Evolutionary conservation across 2,888 invertebrate species (phyloP).

Genomic region (Tupiocoris notatus): DNA sequence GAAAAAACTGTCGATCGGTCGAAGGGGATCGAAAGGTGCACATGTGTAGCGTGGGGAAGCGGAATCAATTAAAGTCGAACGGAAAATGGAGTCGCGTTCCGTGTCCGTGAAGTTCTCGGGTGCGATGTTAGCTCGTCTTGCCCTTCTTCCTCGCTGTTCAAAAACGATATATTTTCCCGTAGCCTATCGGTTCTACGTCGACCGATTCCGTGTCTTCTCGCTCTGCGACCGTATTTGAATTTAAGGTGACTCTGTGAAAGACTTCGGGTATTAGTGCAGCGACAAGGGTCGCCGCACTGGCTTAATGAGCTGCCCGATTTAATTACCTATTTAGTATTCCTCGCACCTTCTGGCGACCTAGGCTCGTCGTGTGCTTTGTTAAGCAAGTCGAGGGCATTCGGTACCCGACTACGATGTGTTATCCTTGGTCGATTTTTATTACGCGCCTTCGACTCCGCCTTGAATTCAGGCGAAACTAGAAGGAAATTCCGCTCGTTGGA

Average conservation of each 20-base stretch:
- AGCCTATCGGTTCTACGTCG: not conserved
- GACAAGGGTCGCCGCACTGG: not conserved
- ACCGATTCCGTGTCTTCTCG: not conserved
- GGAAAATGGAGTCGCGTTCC: not conserved
- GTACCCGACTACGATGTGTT: not conserved
- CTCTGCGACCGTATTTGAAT: slow-evolving; percentile 21
- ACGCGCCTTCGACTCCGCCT: not conserved
- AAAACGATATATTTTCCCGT: not conserved
- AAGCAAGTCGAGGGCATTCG: not conserved
- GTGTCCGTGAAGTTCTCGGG: not conserved
- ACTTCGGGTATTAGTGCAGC: not conserved
- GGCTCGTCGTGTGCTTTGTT: not conserved
- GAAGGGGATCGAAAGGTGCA: not conserved
- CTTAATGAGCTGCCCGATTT: slow-evolving; percentile 33
- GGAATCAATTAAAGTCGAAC: not conserved
- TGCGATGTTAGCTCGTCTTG: too few relatives aligned
- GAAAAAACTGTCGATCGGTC: not conserved
- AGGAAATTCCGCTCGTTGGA: too few relatives aligned
- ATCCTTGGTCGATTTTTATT: not conserved
- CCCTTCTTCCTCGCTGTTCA: too few relatives aligned
- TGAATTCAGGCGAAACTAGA: too few relatives aligned
- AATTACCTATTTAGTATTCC: slow-evolving; percentile 37
- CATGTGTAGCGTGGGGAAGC: not conserved
- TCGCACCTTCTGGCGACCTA: not conserved
- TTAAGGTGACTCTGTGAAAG: slow-evolving; percentile 4